These are phyloP conservation scores for Sterrhoptilus dennistouni DNA, from an alignment of 2,113 vertebrate species.

Conservation along the genomic window DNA sequence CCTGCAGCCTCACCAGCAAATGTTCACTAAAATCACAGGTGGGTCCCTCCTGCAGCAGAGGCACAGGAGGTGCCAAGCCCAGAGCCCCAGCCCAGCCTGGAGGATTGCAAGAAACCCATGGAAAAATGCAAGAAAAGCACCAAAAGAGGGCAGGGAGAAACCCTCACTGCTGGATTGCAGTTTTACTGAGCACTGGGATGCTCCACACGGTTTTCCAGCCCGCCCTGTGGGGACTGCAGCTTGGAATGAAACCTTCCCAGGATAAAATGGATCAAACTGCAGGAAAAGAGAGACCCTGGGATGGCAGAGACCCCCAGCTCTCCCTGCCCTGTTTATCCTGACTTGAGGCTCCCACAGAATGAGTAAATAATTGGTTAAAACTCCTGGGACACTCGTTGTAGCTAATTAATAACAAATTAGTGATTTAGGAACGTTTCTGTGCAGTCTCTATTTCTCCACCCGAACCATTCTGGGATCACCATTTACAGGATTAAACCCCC, in stretches of 20 bases:
- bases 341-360: neutral
- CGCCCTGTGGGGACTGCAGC: fast-evolving
- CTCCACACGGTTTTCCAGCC: neutral
- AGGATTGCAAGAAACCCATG: fast-evolving
- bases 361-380: neutral
- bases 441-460: neutral
- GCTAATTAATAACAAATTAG: neutral
- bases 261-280: neutral
- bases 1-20: neutral
- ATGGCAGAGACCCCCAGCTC: neutral
- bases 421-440: neutral
- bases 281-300: neutral
- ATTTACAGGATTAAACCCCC: neutral
- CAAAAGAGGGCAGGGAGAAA: fast-evolving
- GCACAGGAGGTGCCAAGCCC: neutral
- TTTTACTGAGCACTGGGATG: fast-evolving
- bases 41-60: neutral
- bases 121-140: neutral
- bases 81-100: fast-evolving
- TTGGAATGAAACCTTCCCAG: too few species aligned
- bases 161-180: fast-evolving
- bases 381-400: neutral
- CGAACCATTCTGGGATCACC: neutral
- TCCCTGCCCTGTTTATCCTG: neutral
- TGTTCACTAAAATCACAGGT: too few species aligned